These are phyloP conservation scores for Dusona sp. DNA, from an alignment of 2,888 invertebrate species.

Conservation along the genomic window DNA sequence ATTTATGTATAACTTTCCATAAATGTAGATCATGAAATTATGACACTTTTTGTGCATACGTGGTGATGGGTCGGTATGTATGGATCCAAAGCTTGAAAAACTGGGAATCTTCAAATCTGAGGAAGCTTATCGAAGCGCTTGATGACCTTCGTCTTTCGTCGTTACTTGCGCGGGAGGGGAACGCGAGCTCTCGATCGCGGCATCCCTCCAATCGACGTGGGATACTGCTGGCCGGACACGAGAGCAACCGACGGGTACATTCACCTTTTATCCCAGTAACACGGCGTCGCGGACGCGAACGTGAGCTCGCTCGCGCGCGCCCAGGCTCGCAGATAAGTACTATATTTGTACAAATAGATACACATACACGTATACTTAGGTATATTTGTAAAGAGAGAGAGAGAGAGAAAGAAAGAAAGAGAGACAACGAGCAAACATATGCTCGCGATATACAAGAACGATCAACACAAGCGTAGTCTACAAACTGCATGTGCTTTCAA, in stretches of 20 bases:
- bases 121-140: constrained; percentile 46
- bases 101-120: constrained; percentile 11
- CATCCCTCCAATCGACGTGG: constrained; percentile 80
- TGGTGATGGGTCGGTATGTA: not conserved
- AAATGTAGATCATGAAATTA: not conserved
- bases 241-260: constrained; percentile 80
- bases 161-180: constrained; percentile 65
- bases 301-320: constrained; percentile 56
- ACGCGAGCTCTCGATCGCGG: constrained; percentile 68
- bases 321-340: constrained; percentile 64
- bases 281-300: constrained; percentile 80
- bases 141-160: constrained; percentile 74
- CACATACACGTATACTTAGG: constrained; percentile 53
- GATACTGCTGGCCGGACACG: constrained; percentile 77
- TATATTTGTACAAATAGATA: constrained; percentile 50
- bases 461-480: constrained; percentile 52
- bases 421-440: constrained; percentile 42
- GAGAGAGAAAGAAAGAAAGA: not conserved
- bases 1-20: not conserved
- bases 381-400: constrained; percentile 12
- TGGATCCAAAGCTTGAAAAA: not conserved
- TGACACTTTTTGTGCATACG: not conserved
- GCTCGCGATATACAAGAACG: constrained; percentile 52
- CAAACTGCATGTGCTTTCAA: constrained; percentile 55
- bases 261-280: constrained; percentile 85